phyloP scores from a whole-genome alignment of 2,797 vertebrate genomes.

The Podarcis siculus region DNA sequence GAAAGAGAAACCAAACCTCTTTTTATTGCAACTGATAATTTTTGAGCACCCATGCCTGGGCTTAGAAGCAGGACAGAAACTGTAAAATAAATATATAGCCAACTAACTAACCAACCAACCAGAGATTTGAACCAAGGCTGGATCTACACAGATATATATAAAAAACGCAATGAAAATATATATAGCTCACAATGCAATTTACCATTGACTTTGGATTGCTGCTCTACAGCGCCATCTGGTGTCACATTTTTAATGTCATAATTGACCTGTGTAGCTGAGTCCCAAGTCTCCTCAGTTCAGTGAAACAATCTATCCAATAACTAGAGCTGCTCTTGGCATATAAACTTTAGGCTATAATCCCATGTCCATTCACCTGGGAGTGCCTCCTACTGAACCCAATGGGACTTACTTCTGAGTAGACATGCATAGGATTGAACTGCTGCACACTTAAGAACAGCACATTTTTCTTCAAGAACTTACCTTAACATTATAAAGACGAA shows the following conservation, averaged over 20 bases:
- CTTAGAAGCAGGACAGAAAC: neutral
- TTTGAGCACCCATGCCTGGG: neutral
- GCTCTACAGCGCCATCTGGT: no score
- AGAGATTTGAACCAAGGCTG: neutral
- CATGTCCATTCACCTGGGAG: neutral
- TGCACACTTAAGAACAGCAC: neutral
- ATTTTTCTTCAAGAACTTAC: slow-evolving; percentile 69
- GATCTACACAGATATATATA: no score
- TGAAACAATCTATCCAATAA: neutral
- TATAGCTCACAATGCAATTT: no score
- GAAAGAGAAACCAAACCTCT: neutral
- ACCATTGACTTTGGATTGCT: no score
- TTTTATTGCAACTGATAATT: neutral
- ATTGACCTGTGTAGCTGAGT: no score
- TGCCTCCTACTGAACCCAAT: neutral
- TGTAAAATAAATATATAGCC: neutral
- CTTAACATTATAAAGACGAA: slow-evolving; percentile 83
- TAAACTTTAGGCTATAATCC: neutral
- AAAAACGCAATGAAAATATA: no score
- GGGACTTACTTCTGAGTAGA: neutral
- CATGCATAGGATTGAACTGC: neutral
- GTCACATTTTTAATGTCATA: no score
- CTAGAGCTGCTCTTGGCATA: neutral
- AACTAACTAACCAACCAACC: neutral
- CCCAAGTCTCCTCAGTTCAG: neutral